Percentiles rank a stretch among this genome's conserved stretches.
Evolutionary conservation across 2,797 vertebrate genomes (phyloP).

Genomic region (Mustela erminea): DNA sequence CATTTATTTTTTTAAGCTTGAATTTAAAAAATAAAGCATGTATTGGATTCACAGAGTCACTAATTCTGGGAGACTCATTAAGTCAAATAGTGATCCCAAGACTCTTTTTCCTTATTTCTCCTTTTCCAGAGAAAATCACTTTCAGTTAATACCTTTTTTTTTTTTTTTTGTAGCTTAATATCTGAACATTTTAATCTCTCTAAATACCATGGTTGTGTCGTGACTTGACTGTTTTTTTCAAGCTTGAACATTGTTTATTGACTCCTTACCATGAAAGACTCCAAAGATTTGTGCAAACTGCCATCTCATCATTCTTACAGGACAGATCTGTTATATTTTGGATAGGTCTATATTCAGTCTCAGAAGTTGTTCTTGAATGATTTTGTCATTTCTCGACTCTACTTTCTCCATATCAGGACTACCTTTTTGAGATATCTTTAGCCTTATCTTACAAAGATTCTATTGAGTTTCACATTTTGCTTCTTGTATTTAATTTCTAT

Average conservation of each 20-base stretch:
- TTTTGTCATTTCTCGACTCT: neutral
- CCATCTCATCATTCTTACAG: neutral
- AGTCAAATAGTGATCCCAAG: neutral
- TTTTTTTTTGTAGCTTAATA: neutral
- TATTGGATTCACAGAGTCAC: neutral
- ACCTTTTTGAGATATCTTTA: neutral
- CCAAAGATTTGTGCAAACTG: neutral
- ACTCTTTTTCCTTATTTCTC: neutral
- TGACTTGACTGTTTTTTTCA: neutral
- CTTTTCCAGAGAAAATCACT: neutral
- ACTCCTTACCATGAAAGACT: neutral
- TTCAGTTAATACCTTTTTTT: neutral
- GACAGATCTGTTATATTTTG: neutral
- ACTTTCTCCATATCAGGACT: neutral
- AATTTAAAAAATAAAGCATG: neutral
- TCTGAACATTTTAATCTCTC: constrained; percentile 3
- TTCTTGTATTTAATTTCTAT: neutral
- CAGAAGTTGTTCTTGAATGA: neutral
- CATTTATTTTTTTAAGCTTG: neutral
- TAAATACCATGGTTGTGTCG: neutral
- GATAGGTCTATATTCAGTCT: neutral
- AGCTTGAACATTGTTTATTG: neutral
- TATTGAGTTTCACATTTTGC: neutral
- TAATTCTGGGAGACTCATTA: neutral
- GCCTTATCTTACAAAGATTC: neutral